A percentile compares a stretch with the other conserved stretches of the same genome.
phyloP scores from a whole-genome alignment of 2,888 invertebrate genomes.

The Galerucella calmariensis region DNA sequence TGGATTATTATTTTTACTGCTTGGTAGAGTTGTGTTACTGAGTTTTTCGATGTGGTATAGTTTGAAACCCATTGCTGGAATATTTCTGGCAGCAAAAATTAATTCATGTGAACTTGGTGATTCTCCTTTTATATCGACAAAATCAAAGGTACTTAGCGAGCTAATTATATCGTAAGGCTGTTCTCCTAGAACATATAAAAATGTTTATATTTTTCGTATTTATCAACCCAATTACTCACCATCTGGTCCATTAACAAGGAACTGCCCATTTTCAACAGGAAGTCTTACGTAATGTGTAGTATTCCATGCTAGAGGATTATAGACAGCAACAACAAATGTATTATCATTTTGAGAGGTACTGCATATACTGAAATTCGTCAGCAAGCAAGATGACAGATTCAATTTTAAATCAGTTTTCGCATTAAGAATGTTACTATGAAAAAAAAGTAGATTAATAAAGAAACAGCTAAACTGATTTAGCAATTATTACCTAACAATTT shows the following conservation, averaged over 20 bases:
- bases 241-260: slow-evolving; percentile 71
- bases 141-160: slow-evolving; percentile 41
- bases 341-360: slow-evolving; percentile 69
- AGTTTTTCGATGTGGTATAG: slow-evolving; percentile 67
- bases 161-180: slow-evolving; percentile 45
- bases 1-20: background rate
- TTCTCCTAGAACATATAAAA: slow-evolving; percentile 38
- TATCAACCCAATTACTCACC: slow-evolving; percentile 62
- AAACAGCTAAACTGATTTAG: background rate
- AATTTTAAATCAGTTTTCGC: slow-evolving; percentile 35
- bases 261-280: slow-evolving; percentile 70
- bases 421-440: slow-evolving; percentile 16
- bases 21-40: background rate
- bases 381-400: slow-evolving; percentile 68
- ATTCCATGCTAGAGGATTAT: slow-evolving; percentile 80
- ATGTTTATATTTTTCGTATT: background rate
- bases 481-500: slow-evolving; percentile 50
- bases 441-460: background rate
- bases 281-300: slow-evolving; percentile 71
- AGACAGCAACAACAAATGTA: slow-evolving; percentile 74
- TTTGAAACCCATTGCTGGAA: slow-evolving; percentile 76
- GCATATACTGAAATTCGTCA: slow-evolving; percentile 82
- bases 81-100: slow-evolving; percentile 72
- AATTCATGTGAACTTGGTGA: slow-evolving; percentile 68
- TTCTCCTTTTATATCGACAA: slow-evolving; percentile 28